Evolutionary conservation across 2,113 vertebrate species (phyloP).

Genomic region (Percina caprodes): DNA sequence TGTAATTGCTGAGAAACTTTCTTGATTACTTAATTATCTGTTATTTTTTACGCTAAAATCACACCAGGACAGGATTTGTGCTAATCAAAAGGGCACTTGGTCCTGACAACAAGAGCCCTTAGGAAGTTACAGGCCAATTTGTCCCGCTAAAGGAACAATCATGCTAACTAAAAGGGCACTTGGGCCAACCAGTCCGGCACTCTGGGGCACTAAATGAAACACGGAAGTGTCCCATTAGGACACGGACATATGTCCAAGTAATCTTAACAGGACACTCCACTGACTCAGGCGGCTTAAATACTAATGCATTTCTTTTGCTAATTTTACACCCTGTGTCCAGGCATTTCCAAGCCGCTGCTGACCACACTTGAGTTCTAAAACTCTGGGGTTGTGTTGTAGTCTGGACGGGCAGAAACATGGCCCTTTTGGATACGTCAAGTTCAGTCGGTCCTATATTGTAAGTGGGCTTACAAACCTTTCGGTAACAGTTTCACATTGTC

Average conservation of each 20-base stretch:
- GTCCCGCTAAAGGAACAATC: conserved; percentile 11
- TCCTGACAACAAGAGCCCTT: background rate
- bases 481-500: no score
- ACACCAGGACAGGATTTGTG: conserved; percentile 6
- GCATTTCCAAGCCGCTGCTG: no score
- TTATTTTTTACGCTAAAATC: background rate
- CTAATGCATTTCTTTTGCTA: no score
- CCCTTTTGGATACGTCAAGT: no score
- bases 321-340: no score
- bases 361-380: no score
- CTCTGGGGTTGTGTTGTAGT: no score
- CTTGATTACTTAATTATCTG: background rate
- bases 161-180: conserved; percentile 14
- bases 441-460: no score
- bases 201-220: background rate
- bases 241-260: background rate
- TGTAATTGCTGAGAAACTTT: background rate
- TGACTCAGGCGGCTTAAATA: background rate
- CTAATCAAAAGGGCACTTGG: conserved; percentile 44
- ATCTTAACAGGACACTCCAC: background rate
- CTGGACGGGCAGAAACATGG: no score
- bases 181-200: background rate
- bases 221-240: background rate
- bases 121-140: conserved; percentile 21
- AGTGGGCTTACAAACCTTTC: no score